These are phyloP conservation scores for Tetraneura akinire DNA, from an alignment of 1,140 invertebrate species.

Conservation along the genomic window DNA sequence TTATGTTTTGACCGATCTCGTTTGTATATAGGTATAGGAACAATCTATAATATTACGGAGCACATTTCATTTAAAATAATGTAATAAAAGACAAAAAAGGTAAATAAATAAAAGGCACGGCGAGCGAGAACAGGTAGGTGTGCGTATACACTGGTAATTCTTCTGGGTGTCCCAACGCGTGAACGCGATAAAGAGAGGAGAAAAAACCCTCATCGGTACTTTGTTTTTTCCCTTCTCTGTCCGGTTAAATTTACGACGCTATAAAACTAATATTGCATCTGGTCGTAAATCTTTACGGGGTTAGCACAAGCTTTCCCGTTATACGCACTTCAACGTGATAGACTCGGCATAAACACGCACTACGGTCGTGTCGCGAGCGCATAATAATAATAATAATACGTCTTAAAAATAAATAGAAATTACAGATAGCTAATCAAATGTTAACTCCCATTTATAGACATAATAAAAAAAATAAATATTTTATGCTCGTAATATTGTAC, in stretches of 20 bases:
- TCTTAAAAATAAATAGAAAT: slow-evolving; percentile 23
- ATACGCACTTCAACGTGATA: slow-evolving; percentile 43
- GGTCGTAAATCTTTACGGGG: slow-evolving; percentile 42
- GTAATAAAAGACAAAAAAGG: background rate
- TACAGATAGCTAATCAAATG: slow-evolving; percentile 9
- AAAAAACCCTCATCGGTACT: slow-evolving; percentile 32
- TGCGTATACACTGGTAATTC: slow-evolving; percentile 40
- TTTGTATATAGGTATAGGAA: background rate
- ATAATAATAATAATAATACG: slow-evolving; percentile 15
- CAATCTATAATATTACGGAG: background rate
- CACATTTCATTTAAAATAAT: too few relatives aligned
- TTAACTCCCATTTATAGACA: slow-evolving; percentile 11
- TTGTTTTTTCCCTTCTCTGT: slow-evolving; percentile 40
- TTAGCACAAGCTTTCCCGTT: slow-evolving; percentile 41
- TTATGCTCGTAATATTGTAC: too few relatives aligned
- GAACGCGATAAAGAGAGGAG: slow-evolving; percentile 45
- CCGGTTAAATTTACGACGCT: slow-evolving; percentile 44
- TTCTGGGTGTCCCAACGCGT: slow-evolving; percentile 40
- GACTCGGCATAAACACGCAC: slow-evolving; percentile 44
- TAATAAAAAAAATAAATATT: too few relatives aligned
- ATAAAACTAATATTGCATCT: slow-evolving; percentile 48
- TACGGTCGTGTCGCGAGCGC: background rate
- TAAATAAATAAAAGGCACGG: slow-evolving; percentile 10
- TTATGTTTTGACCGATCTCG: too few relatives aligned
- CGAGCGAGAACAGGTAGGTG: slow-evolving; percentile 31